phyloP scores from a whole-genome alignment of 2,113 vertebrate species.

The Galbula dea region DNA sequence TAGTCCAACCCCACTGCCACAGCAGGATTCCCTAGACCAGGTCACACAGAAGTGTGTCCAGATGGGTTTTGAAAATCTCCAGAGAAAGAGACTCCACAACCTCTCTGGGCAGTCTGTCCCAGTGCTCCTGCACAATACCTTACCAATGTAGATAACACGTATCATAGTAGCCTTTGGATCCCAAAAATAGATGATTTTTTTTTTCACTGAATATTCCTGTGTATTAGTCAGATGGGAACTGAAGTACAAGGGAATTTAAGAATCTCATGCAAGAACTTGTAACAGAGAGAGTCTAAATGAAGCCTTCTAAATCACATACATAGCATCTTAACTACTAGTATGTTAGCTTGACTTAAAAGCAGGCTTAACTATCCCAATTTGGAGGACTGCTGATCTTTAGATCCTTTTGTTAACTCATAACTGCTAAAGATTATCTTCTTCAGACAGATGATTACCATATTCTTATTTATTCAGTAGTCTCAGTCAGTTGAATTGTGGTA shows the following conservation, averaged over 20 bases:
- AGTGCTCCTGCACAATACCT: too few species aligned
- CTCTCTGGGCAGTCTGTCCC: too few species aligned
- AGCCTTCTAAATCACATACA: background rate
- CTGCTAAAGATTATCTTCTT: background rate
- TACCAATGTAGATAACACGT: rapidly evolving
- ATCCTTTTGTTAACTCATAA: background rate
- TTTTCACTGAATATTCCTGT: background rate
- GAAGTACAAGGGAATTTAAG: background rate
- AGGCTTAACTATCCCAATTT: background rate
- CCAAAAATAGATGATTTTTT: background rate
- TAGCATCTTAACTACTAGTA: background rate
- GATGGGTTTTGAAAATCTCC: too few species aligned
- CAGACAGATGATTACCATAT: background rate
- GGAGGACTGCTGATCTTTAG: background rate
- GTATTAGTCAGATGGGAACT: background rate
- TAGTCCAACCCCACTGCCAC: too few species aligned
- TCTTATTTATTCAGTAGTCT: background rate
- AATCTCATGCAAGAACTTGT: background rate
- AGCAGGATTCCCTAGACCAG: too few species aligned
- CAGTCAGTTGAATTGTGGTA: background rate
- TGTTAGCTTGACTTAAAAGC: background rate
- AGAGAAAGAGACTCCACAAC: too few species aligned
- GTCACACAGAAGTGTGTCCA: too few species aligned
- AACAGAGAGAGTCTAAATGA: background rate
- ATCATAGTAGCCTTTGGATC: background rate